These are phyloP conservation scores for Characodon lateralis DNA, from an alignment of 2,797 vertebrate species.

Conservation along the genomic window DNA sequence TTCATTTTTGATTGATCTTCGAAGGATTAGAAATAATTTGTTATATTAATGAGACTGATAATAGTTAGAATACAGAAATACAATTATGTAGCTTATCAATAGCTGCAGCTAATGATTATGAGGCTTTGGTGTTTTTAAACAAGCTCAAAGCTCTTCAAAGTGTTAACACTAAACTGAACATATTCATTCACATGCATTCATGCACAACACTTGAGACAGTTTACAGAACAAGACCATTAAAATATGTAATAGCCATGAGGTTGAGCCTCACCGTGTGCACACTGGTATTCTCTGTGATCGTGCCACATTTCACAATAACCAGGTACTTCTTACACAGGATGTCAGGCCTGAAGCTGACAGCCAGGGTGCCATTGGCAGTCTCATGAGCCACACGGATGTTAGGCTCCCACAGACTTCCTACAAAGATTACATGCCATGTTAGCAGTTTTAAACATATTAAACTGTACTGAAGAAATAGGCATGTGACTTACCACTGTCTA, in stretches of 20 bases:
- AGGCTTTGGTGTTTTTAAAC: neutral
- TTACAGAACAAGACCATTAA: neutral
- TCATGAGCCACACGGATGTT: slow-evolving; percentile 54
- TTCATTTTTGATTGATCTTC: neutral
- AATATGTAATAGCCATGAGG: neutral
- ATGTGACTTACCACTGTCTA: slow-evolving; percentile 69
- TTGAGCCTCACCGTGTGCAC: neutral
- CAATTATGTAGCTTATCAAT: neutral
- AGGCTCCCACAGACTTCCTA: slow-evolving; percentile 77
- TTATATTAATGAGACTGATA: neutral
- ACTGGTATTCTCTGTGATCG: fast-evolving
- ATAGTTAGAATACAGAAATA: neutral
- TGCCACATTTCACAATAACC: slow-evolving; percentile 43
- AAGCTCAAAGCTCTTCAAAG: neutral
- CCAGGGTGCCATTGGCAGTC: slow-evolving; percentile 15
- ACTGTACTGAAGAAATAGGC: neutral
- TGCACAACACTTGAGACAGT: neutral
- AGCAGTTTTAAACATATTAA: neutral
- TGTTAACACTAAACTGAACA: neutral
- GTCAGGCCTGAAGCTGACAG: slow-evolving; percentile 63
- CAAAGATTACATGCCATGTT: neutral
- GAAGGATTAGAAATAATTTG: neutral
- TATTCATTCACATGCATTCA: neutral
- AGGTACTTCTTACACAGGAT: slow-evolving; percentile 51
- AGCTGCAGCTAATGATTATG: neutral